Evolutionary conservation across 2,113 vertebrate species (phyloP), one percentile per base, ranked within the genome.

Genomic region (Hiodon tergisus): DNA sequence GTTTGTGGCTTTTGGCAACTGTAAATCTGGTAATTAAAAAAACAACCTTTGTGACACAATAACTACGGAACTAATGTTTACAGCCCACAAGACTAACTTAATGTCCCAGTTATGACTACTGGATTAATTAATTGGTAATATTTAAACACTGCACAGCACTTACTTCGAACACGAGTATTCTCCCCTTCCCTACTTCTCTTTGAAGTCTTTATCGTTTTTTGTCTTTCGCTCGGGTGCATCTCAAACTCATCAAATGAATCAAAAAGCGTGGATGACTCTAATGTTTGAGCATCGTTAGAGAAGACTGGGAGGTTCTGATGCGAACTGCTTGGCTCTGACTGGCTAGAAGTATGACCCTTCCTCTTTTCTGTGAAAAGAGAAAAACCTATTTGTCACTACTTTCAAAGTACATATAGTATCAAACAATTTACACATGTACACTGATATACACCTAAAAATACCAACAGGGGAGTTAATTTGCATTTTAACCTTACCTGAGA

Each of bases 221-320:
- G 83, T 57, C 72, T 75, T 2, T 88, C 85, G n/a, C 79, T 47
- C 3, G 84, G 80, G 51, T 74, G 84, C 14, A 84, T 55, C 54
- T 88, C 87, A 67, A 82, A 78, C 31, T 87, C 87, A 52, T 87
- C 87, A 14, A 85, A 88, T 0, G 86, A 86, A 77, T 87, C 87
- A 6, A 88, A 88, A 2, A 84, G 72, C 0, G 78, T 79, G 0
- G 83, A 80, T 0, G 83, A 76, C 66, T 88, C 85, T 13, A 83
- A 81, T 0, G 57, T 74, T 2, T 50, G 61, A 0, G 71, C 74
- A 1, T 87, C 85, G 0, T 87, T 85, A 68, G 78, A 50, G 10
- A 78, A 81, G 2, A 73, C 65, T 51, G 71, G 48, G 7, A 76
- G 69, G n/a, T 78, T 75, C 76, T 84, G 80, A 52, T 81, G 85